Evolutionary conservation across 2,113 vertebrate species (phyloP).

Genomic region (Perca flavescens): DNA sequence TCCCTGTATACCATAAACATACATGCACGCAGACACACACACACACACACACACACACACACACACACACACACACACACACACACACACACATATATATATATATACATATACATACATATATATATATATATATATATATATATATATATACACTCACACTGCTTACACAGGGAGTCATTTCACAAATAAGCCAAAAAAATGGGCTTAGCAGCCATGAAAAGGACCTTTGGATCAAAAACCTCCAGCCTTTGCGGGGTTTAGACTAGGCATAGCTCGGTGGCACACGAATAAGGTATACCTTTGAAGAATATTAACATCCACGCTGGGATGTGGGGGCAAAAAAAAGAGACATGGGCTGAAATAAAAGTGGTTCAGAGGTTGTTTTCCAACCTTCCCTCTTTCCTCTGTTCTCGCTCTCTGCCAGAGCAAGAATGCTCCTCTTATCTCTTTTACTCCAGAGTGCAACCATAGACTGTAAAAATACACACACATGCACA

Average conservation of each 20-base stretch:
- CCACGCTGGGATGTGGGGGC: constrained; percentile 46
- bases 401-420: constrained; percentile 22
- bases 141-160: constrained; percentile 1
- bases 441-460: constrained; percentile 62
- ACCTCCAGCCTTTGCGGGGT: constrained; percentile 54
- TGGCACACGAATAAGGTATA: constrained; percentile 69
- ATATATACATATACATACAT: no score
- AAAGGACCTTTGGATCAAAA: constrained; percentile 73
- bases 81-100: no score
- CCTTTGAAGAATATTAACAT: constrained; percentile 67
- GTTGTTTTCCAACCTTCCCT: constrained; percentile 50
- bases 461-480: constrained; percentile 21
- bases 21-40: constrained; percentile 31
- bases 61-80: constrained; percentile 29
- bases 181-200: constrained; percentile 71
- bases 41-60: no score
- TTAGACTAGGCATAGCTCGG: constrained; percentile 51
- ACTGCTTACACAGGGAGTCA: constrained; percentile 32
- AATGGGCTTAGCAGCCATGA: constrained; percentile 62
- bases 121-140: no score
- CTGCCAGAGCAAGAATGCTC: constrained; percentile 16
- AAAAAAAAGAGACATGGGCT: constrained; percentile 22
- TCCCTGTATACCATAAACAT: constrained; percentile 8
- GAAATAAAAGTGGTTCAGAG: constrained; percentile 50
- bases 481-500: neutral